Evolutionary conservation across 1,140 invertebrate genomes (phyloP).

Genomic region (Tigriopus japonicus): DNA sequence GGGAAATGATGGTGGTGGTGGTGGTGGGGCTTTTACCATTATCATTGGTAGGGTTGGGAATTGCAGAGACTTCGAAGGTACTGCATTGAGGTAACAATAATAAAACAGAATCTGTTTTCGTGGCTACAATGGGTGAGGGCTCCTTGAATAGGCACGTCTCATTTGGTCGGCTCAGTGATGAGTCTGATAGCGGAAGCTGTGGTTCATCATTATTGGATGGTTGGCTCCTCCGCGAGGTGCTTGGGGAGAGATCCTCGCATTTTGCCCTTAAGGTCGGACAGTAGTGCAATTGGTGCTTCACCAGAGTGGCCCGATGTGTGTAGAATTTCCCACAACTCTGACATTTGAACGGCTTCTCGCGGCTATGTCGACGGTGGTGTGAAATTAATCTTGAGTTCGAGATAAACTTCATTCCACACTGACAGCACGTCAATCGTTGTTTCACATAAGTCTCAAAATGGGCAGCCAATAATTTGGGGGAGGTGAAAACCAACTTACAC

Average conservation of each 20-base stretch:
- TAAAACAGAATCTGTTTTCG: neutral
- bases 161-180: neutral
- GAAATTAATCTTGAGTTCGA: conserved; percentile 7
- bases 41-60: too few relatives aligned
- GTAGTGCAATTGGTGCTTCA: conserved; percentile 2
- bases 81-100: too few relatives aligned
- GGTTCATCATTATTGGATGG: neutral
- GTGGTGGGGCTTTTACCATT: too few relatives aligned
- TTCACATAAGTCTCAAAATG: neutral
- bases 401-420: conserved; percentile 11
- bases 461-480: neutral
- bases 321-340: conserved; percentile 30
- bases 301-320: conserved; percentile 3
- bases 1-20: neutral
- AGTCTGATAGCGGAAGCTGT: neutral
- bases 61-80: too few relatives aligned
- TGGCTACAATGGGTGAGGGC: neutral
- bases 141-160: neutral
- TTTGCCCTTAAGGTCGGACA: neutral
- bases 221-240: neutral
- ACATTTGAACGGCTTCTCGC: conserved; percentile 26
- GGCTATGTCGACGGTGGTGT: conserved; percentile 13
- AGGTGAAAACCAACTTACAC: conserved; percentile 5
- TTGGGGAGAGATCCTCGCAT: conserved; percentile 6
- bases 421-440: conserved; percentile 7